Base-by-base conservation (phyloP, 2,113 vertebrate genomes). In the Notothenia rossii region DNA sequence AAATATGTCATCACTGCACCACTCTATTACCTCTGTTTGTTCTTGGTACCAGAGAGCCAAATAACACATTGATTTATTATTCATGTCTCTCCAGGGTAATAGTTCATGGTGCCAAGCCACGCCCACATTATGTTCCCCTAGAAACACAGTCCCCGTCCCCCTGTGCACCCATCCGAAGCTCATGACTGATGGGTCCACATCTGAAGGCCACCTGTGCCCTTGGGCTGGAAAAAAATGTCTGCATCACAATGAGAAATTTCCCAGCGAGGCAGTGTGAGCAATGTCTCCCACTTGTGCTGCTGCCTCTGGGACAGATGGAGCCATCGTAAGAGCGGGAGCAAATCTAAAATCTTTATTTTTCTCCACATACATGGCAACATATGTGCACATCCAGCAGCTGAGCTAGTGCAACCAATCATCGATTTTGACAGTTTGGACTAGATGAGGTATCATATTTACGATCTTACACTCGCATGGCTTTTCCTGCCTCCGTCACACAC, bases 141-240 rank as follows among this genome's bases (percentile, higher is more conserved):
- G 77, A 78, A 85, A 83, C 71, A 75, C 75, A 63, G 58, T 58
- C 82, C 48, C 68, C 5, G 0, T 58, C 48, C 59, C 36, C 51
- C 55, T 10, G 18, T 10, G 14, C 72, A 71, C 60, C 74, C 49
- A 53, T 80, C 80, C 22, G 9, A 54, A 75, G 63, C 51, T 66
- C 66, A 73, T 89, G 90, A 92, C 60, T 81, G 83, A 91, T 89
- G 72, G 81, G 49, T 85, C 76, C 73, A 75, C 82, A 68, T 56
- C 71, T 69, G 81, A 84, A 88, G 83, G 81, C 85, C 86, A 88
- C 75, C 84, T 86, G 74, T 91, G 90, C 82, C 90, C 90, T 90
- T 86, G 79, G 76, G 85, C 77, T 55, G 80, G 80, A 17, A 75
- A 80, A 72, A 58, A 71, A 63, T 25, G 64, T 78, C 70, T 70